These are phyloP conservation scores for Acrocephalus kingi DNA, from an alignment of 2,113 vertebrate genomes.

Conservation along the genomic window DNA sequence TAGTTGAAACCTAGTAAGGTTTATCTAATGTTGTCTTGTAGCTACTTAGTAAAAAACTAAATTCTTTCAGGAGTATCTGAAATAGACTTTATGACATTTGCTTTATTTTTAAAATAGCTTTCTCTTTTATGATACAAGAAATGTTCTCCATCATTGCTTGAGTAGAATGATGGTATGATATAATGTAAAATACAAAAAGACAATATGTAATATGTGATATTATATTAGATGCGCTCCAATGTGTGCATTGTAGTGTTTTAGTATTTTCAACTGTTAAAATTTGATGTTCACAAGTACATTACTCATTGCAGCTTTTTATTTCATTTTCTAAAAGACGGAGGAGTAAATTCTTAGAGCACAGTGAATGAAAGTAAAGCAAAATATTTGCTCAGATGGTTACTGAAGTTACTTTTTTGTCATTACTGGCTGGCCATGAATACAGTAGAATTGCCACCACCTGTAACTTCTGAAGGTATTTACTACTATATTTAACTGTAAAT, in stretches of 20 bases:
- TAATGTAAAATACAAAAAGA: not conserved
- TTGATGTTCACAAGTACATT: not conserved
- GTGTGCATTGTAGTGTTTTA: not conserved
- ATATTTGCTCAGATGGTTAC: not conserved
- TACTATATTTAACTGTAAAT: not conserved
- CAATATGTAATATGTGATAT: not conserved
- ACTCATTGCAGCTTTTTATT: not conserved
- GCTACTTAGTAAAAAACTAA: not conserved
- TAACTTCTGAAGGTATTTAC: not conserved
- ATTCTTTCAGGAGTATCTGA: not conserved
- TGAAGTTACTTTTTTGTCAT: not conserved
- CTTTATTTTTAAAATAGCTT: not conserved
- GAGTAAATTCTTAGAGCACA: not conserved
- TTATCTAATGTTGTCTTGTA: not conserved
- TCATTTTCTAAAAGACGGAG: not conserved
- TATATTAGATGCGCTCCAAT: not conserved
- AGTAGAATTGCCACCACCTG: not conserved
- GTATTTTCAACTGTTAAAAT: not conserved
- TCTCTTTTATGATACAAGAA: not conserved
- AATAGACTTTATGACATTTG: not conserved
- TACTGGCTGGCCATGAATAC: not conserved
- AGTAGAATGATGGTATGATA: not conserved
- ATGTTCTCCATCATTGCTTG: not conserved
- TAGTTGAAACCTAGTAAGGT: not conserved
- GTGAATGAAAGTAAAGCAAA: not conserved